A percentile compares a stretch with the other conserved stretches of the same genome.
These are phyloP conservation scores for Pristionchus fissidentatus DNA, from an alignment of 2,888 invertebrate genomes.

Conservation along the genomic window DNA sequence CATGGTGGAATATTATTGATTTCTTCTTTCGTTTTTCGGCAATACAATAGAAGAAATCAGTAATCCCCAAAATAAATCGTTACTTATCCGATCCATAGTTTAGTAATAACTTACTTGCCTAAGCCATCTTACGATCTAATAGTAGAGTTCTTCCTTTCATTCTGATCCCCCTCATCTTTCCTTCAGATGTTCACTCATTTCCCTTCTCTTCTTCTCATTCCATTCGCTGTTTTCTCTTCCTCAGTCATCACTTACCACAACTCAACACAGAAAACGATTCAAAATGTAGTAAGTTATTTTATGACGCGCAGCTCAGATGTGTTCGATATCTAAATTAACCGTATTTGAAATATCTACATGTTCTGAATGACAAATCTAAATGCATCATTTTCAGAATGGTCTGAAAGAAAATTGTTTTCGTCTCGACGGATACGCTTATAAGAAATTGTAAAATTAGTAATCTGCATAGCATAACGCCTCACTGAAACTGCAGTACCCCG, in stretches of 20 bases:
- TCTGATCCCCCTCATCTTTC: background rate
- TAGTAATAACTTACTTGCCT: background rate
- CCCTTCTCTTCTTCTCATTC: conserved; percentile 35
- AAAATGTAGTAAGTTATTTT: conserved; percentile 10
- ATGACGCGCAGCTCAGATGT: background rate
- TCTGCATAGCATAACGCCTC: no score
- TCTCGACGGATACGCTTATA: no score
- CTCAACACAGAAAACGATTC: background rate
- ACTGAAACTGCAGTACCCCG: no score
- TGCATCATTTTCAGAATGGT: no score
- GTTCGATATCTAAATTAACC: background rate
- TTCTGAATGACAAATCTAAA: no score
- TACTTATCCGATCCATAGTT: no score
- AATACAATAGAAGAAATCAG: no score
- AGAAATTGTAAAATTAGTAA: no score
- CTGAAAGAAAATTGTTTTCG: no score
- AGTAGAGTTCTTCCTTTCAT: background rate
- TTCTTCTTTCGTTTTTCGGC: no score
- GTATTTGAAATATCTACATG: background rate
- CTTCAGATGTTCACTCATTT: conserved; percentile 7
- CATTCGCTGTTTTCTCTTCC: background rate
- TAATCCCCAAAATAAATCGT: no score
- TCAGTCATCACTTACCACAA: conserved; percentile 5
- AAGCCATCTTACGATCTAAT: background rate
- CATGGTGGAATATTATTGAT: no score